Percentiles rank a stretch among this genome's conserved stretches.
These are phyloP conservation scores for Macrocentrus cingulum DNA, from an alignment of 1,140 invertebrate species.

Conservation along the genomic window DNA sequence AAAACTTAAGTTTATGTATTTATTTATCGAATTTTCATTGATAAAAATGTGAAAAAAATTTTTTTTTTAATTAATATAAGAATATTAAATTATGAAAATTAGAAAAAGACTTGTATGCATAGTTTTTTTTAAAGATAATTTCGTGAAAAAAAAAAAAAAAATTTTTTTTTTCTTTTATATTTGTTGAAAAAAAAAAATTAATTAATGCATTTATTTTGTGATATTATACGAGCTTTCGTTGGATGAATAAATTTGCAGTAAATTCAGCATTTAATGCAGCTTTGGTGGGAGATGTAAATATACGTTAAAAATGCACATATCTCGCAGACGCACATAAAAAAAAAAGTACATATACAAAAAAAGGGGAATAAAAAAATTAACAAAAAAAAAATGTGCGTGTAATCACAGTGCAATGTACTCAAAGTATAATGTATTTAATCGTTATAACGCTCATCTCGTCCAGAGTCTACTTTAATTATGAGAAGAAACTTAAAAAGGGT, in stretches of 20 bases:
- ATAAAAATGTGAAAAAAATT: too few relatives aligned
- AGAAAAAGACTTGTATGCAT: too few relatives aligned
- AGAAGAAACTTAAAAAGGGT: conserved; percentile 25
- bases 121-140: too few relatives aligned
- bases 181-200: too few relatives aligned
- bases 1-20: too few relatives aligned
- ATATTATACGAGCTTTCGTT: too few relatives aligned
- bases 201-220: too few relatives aligned
- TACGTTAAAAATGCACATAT: conserved; percentile 20
- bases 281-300: conserved; percentile 12
- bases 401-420: background rate
- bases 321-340: background rate
- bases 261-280: conserved; percentile 16
- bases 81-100: too few relatives aligned
- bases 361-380: background rate
- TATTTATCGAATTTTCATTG: too few relatives aligned
- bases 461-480: conserved; percentile 38
- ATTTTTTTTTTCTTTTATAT: too few relatives aligned
- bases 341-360: background rate
- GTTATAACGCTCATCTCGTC: conserved; percentile 28
- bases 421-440: conserved; percentile 10
- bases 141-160: too few relatives aligned
- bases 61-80: too few relatives aligned
- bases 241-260: background rate
- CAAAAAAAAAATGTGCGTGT: background rate